Base-by-base conservation (phyloP, 2,113 vertebrate genomes). In the Dasypus novemcinctus region DNA sequence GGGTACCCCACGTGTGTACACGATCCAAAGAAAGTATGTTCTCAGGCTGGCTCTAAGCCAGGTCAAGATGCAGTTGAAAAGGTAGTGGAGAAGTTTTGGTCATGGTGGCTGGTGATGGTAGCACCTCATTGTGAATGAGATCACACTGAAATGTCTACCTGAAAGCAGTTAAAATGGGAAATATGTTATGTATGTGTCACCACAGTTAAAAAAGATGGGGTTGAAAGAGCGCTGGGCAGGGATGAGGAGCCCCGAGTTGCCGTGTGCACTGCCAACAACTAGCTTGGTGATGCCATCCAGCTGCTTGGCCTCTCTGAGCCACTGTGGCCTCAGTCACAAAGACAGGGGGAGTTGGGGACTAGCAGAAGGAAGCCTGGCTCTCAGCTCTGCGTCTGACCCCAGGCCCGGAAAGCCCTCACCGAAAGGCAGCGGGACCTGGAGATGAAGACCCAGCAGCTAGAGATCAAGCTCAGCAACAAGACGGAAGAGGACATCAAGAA, bases 401-500 rank as follows among this genome's bases (percentile, higher is more conserved):
- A 99, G 99, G 99, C 99, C 88, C 99, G 99, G 41, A 99, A 99
- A 97, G 98, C 99, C 15, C 98, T 99, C 96, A 98, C 99, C 0
- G 99, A 99, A 96, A 98, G 99, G 75, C 99, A 99, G 98, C 99
- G 99, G 93, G 99, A 99, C 95, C 98, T 99, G 97, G 99, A 99
- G 97, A 76, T 99, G 96, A 99, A 99, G 98, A 99, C 99, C 0
- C 99, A 99, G 97, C 99, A 99, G 98, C 97, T 99, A 72, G 99
- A 99, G 98, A 99, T 99, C 97, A 99, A 99, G 96, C 98, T 99
- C 96, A 99, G 98, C 98, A 99, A 98, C 98, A 99, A 99, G 98
- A 99, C 98, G 0, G 99, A 99, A 96, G 99, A 99, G 94, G 99
- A 99, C 92, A 99, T 99, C 97, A 99, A 99, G 98, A 99, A 99